Base-by-base conservation (phyloP, 2,888 invertebrate species). In the Cheilosia urbana region DNA sequence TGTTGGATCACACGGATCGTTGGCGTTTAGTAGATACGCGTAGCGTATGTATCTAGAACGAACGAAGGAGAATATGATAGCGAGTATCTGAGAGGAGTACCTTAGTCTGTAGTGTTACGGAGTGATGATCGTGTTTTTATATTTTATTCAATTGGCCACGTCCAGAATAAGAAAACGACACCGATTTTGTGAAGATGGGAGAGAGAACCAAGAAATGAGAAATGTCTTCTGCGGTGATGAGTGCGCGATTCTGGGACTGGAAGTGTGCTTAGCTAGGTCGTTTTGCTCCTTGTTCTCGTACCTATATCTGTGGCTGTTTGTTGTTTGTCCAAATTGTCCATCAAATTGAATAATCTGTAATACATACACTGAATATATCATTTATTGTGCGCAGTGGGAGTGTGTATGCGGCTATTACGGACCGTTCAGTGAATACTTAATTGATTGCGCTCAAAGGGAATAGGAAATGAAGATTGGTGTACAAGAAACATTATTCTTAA, bases 141-240 rank as follows among this genome's bases (percentile, higher is more conserved):
- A 60, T 85, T 66, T 47, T 45, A 69, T 60, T 76, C 81, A 85
- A 81, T 72, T 76, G 85, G 81, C 77, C 77, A 72, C 81, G 77
- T 85, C 71, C 71, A 62, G 66, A 77, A 77, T 73, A 68, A 77
- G 76, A 68, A 85, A 85, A 76, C 71, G 76, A 58, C 53, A 51
- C 17, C 66, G 40, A 68, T 47, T 76, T 34, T 42, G 17, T 40
- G 47, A 47, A 30, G 60, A 47, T 60, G 68, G 19, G 17, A 47
- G 55, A 49, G 57, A 30, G 30, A 21, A n/a, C 15, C n/a, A 13
- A 62, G 45, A 17, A 40, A 66, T 24, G 53, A 68, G n/a, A 68
- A 34, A 2, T 19, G 21, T n/a, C 37, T 37, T 37, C 37, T 17
- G 17, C 4, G 47, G 2, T 47, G 17, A 47, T 47, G 47, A 19